Conservation (phyloP, 2,113 vertebrate genomes). For the Sigmodon hispidus region DNA sequence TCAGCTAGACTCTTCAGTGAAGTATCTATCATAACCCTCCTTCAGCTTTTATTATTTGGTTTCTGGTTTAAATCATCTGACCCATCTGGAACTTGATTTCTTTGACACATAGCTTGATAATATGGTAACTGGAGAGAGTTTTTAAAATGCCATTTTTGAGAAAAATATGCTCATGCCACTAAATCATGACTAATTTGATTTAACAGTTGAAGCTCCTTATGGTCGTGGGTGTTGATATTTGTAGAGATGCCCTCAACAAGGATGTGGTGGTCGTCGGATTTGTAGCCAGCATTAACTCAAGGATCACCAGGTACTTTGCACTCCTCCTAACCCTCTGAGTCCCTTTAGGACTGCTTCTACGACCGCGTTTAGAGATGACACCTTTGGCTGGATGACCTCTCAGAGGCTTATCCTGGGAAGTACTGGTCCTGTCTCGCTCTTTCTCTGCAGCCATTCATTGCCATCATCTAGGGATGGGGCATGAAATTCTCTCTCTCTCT, state of each 20-base stretch:
- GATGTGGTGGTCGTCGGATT: slow-evolving; percentile 76
- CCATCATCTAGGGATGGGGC: background rate
- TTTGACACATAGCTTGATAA: background rate
- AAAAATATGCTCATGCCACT: slow-evolving; percentile 26
- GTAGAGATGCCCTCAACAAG: slow-evolving; percentile 74
- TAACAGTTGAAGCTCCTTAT: slow-evolving; percentile 82
- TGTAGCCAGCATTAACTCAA: slow-evolving; percentile 83
- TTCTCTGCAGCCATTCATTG: background rate
- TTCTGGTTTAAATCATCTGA: slow-evolving; percentile 11
- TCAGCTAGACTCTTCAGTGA: background rate
- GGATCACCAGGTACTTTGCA: slow-evolving; percentile 80
- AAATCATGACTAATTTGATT: slow-evolving; percentile 48
- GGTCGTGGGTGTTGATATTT: slow-evolving; percentile 78
- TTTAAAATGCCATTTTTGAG: background rate
- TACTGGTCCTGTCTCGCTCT: no score
- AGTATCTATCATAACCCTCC: background rate
- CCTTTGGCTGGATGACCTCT: background rate
- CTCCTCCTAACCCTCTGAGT: background rate
- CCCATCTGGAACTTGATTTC: background rate
- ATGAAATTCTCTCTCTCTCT: background rate
- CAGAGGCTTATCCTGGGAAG: background rate
- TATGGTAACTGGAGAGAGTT: background rate
- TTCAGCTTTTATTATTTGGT: background rate
- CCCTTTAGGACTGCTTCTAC: background rate
- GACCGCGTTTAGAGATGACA: no score